Base-by-base conservation (phyloP, 1,140 invertebrate species). In the Papilio xuthus region DNA sequence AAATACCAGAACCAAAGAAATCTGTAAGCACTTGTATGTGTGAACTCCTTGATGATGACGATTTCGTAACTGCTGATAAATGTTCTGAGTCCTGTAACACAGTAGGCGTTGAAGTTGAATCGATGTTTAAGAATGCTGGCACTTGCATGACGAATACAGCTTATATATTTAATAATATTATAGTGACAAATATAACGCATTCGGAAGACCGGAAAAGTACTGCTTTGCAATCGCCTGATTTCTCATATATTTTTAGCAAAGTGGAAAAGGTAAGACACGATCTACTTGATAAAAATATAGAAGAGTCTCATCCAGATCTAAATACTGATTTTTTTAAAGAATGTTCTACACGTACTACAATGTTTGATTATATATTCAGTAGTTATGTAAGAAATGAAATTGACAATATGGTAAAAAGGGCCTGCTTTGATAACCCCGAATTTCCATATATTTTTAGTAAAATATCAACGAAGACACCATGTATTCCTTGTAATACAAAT, bases 371-470 rank as follows among this genome's bases (percentile, higher is more conserved):
- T 32, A 74, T 74, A 74, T 74, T 74, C 15, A 74, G 72, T 53
- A 74, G 72, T 50, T 74, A 37, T 53, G 20, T 32, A 32, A 44
- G 44, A 23, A 74, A 2, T 23, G 47, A 74, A 74, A 53, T 74
- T 53, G 72, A 74, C 3, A 28, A 26, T 74, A 50, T 74, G 47
- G 10, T 74, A 26, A 53, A 50, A 74, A 53, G 47, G 26, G 73
- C 73, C 26, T 75, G 73, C 28, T 75, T 50, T 32, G 47, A 56
- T 56, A 37, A 37, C n/a, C 71, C 71, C 15, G 73, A 75, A 7
- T 75, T 56, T 75, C 73, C 73, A 56, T 75, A 75, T 15, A 42
- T 75, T 56, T 75, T 75, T 56, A 75, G 50, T 75, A 75, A 75
- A 56, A n/a, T 75, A 37, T 9, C 9, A 41, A 67, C 26, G 37